These are phyloP conservation scores for Festucalex cinctus DNA, from an alignment of 2,113 vertebrate genomes.

Conservation along the genomic window DNA sequence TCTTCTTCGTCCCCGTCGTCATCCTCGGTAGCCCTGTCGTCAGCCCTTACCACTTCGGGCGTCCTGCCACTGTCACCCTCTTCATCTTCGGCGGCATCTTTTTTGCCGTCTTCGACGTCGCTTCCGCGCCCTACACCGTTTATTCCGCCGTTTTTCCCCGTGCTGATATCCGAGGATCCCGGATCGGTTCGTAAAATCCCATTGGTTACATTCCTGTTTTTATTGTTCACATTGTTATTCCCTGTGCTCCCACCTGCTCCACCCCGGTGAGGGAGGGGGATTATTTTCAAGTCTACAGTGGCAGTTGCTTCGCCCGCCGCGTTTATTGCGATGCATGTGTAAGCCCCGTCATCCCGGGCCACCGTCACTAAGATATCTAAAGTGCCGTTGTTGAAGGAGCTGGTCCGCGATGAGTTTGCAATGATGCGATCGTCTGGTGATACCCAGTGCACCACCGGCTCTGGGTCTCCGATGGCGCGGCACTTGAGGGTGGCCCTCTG, in stretches of 20 bases:
- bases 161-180: slow-evolving; percentile 70
- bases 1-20: slow-evolving; percentile 46
- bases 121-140: slow-evolving; percentile 43
- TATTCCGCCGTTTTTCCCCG: slow-evolving; percentile 65
- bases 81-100: slow-evolving; percentile 27
- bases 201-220: slow-evolving; percentile 59
- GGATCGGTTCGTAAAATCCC: slow-evolving; percentile 67
- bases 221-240: slow-evolving; percentile 50
- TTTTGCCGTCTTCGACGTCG: slow-evolving; percentile 46
- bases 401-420: slow-evolving; percentile 80
- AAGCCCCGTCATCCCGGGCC: slow-evolving; percentile 81
- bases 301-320: slow-evolving; percentile 87
- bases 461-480: slow-evolving; percentile 83
- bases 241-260: slow-evolving; percentile 68
- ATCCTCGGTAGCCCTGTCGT: slow-evolving; percentile 47
- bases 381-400: slow-evolving; percentile 85
- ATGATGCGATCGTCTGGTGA: slow-evolving; percentile 87
- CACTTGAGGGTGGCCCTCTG: slow-evolving; percentile 84
- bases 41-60: slow-evolving; percentile 43
- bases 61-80: slow-evolving; percentile 28
- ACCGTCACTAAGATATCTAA: slow-evolving; percentile 84
- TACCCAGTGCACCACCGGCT: slow-evolving; percentile 87
- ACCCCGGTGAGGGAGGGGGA: slow-evolving; percentile 83
- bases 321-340: slow-evolving; percentile 89
- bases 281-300: slow-evolving; percentile 82